Base-by-base conservation (phyloP, 2,113 vertebrate species). In the Cettia cetti region DNA sequence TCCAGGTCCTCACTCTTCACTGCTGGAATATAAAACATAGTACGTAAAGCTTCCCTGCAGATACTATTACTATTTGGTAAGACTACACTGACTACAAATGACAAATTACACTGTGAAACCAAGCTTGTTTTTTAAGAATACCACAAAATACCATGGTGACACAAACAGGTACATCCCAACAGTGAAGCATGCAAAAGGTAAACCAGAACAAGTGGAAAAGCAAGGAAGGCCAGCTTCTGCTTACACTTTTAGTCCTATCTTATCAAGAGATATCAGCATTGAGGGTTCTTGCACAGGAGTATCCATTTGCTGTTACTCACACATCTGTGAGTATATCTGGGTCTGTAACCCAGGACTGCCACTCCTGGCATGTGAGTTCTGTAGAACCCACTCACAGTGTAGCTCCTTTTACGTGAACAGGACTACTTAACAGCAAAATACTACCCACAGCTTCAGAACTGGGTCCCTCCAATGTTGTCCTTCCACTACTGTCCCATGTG, bases 351-450 rank as follows among this genome's bases (percentile, higher is more conserved):
- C 18, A 54, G 8, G 16, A 42, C 26, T 39, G 12, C 9, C 44
- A 82, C 56, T 44, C n/a, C 26, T 53, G 6, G 22, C 22, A 59
- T 2, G 0, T 0, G 2, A 57, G 10, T 8, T 63, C 72, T 56
- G 42, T 4, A 42, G 42, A 35, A 57, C 31, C 42, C 17, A 9
- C 17, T 52, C 22, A 19, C 12, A 4, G 8, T 2, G 7, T 6
- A 65, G 37, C 26, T 59, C 61, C 30, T 13, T 28, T 50, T 37
- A 3, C 9, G 26, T 8, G 42, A 86, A 27, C 5, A 23, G 3
- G 45, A 68, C 3, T 56, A 54, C 31, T 40, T 80, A 0, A 45
- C 26, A 60, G 44, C 19, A 72, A 79, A 87, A 45, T 12, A 17
- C 15, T 8, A 35, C 8, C 10, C 18, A 37, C 7, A 15, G 18